Evolutionary conservation across 2,797 vertebrate species (phyloP).

Genomic region (Pangasius djambal): DNA sequence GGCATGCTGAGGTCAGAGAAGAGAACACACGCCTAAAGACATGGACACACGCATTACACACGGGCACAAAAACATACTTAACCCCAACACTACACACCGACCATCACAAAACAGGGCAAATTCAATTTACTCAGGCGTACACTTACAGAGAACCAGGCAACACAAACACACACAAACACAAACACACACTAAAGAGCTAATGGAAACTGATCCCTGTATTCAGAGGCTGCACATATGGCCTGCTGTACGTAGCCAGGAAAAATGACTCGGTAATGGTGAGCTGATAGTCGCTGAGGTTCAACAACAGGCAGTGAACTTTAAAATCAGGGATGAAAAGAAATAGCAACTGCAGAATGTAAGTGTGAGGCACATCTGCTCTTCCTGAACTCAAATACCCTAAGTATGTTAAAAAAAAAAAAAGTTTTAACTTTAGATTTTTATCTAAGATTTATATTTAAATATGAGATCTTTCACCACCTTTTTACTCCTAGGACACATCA

Average conservation of each 20-base stretch:
- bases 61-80: slow-evolving; percentile 14
- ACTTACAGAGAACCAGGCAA: background rate
- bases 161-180: background rate
- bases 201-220: slow-evolving; percentile 38
- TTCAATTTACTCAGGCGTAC: background rate
- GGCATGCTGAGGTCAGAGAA: slow-evolving; percentile 35
- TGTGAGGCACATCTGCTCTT: background rate
- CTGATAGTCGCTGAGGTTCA: slow-evolving; percentile 11
- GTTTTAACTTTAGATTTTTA: background rate
- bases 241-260: slow-evolving; percentile 34
- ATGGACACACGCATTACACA: slow-evolving; percentile 13
- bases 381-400: background rate
- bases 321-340: background rate
- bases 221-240: slow-evolving; percentile 44
- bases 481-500: background rate
- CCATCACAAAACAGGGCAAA: background rate
- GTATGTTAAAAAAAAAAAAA: background rate
- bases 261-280: slow-evolving; percentile 29
- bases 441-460: background rate
- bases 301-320: slow-evolving; percentile 10
- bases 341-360: slow-evolving; percentile 10
- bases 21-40: background rate
- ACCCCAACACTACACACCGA: background rate
- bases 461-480: background rate
- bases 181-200: slow-evolving; percentile 18